Evolutionary conservation across 2,113 vertebrate species (phyloP).

Genomic region (Hippocampus barbouri): DNA sequence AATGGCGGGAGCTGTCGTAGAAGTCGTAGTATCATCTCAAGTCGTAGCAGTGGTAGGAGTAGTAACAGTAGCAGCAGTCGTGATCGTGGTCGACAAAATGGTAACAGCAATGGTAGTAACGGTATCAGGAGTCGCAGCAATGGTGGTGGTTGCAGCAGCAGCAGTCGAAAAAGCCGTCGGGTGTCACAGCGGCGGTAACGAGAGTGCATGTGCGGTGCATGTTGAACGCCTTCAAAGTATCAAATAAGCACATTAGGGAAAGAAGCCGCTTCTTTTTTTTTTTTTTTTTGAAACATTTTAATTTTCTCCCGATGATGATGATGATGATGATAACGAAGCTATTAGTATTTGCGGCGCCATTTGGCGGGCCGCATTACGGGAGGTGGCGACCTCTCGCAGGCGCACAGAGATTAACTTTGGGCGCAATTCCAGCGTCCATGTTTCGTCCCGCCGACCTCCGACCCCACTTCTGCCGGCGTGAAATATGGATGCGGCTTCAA

Average conservation of each 20-base stretch:
- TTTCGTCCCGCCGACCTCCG: constrained; percentile 50
- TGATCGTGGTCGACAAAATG: too few relatives aligned
- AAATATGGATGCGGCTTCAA: constrained; percentile 68
- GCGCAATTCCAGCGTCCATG: constrained; percentile 45
- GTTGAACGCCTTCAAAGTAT: neutral
- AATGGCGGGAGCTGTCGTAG: too few relatives aligned
- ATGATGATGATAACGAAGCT: neutral
- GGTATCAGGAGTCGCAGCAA: too few relatives aligned
- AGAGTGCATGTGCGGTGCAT: too few relatives aligned
- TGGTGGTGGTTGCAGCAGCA: too few relatives aligned
- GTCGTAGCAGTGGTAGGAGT: too few relatives aligned
- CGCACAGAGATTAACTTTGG: constrained; percentile 56
- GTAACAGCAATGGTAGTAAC: too few relatives aligned
- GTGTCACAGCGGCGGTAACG: too few relatives aligned
- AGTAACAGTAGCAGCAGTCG: too few relatives aligned
- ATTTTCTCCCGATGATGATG: neutral
- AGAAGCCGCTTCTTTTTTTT: neutral
- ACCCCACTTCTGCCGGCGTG: constrained; percentile 41
- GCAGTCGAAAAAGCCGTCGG: too few relatives aligned
- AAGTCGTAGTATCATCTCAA: too few relatives aligned
- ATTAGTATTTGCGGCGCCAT: constrained; percentile 47
- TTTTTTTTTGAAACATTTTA: neutral
- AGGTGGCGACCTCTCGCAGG: constrained; percentile 37
- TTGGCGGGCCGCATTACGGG: constrained; percentile 32
- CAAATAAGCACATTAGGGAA: neutral